phyloP scores from a whole-genome alignment of 2,888 invertebrate genomes.

The Tortrix viridana region DNA sequence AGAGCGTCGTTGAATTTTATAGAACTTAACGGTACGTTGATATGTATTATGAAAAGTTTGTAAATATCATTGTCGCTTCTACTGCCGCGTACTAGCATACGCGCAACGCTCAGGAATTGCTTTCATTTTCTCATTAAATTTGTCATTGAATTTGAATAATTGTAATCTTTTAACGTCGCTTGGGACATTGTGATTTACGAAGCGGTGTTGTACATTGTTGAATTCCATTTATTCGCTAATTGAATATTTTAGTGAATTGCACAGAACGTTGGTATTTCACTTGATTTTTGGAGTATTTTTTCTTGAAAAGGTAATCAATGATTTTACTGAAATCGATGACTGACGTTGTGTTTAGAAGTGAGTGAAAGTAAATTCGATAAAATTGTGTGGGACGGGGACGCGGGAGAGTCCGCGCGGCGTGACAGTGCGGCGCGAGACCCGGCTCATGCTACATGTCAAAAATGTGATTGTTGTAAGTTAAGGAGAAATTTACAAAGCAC shows the following conservation, averaged over 20 bases:
- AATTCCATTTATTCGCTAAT: conserved; percentile 70
- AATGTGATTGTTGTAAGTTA: conserved; percentile 79
- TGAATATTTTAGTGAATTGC: conserved; percentile 77
- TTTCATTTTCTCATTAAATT: conserved; percentile 66
- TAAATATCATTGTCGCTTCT: conserved; percentile 68
- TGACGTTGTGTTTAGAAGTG: conserved; percentile 73
- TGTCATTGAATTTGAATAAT: conserved; percentile 64
- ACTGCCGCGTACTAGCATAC: conserved; percentile 51
- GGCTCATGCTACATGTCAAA: conserved; percentile 52
- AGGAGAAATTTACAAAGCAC: conserved; percentile 77
- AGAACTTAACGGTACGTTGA: conserved; percentile 57
- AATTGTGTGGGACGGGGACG: conserved; percentile 48
- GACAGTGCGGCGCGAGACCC: conserved; percentile 36
- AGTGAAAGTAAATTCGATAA: conserved; percentile 60
- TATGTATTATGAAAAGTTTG: conserved; percentile 59
- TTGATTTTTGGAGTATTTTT: conserved; percentile 82
- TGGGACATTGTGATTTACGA: conserved; percentile 50
- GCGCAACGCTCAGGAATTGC: conserved; percentile 80
- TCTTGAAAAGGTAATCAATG: conserved; percentile 75
- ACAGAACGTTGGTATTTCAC: conserved; percentile 84
- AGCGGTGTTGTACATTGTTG: conserved; percentile 73
- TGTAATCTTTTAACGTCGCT: conserved; percentile 70
- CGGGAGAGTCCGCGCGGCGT: background rate
- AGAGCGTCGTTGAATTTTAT: conserved; percentile 74
- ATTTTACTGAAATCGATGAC: conserved; percentile 76